Evolutionary conservation across 1,140 invertebrate species (phyloP), one percentile per base, ranked within the genome.

Genomic region (Drosophila kepulauana): DNA sequence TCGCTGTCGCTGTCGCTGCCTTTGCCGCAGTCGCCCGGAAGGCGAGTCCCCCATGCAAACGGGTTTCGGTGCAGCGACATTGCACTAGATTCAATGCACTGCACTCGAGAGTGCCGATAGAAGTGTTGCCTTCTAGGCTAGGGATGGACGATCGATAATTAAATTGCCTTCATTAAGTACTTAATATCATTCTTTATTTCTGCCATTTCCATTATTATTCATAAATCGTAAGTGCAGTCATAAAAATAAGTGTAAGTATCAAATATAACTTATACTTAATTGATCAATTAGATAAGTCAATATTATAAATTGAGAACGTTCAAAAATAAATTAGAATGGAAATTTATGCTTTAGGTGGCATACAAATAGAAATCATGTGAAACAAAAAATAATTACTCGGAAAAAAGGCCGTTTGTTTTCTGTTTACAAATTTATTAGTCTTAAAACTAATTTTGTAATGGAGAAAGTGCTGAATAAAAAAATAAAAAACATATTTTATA

Each of bases 41-140:
- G 84, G 85, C 56, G 16, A 64, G 63, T 73, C 69, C 16, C 62
- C 65, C 67, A 57, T 78, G 64, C 5, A 81, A 88, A 88, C 86
- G 56, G 78, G 86, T 85, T 90, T 88, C 72, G 62, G 66, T 79
- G 81, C 85, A 89, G 85, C 85, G 85, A 88, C 89, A 86, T 88
- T 88, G 85, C 85, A 88, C 85, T 86, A 89, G 85, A 74, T 88
- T 79, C 71, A 81, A 80, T 79, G 75, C 78, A 64, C 75, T 62
- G n/a, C 73, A 79, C 57, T 71, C 64, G 49, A 67, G 45, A 51
- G 7, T 33, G 7, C 6, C n/a, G 16, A 49, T 25, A 25, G 20
- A 25, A 25, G 20, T 25, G 58, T 62, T 51, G 45, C 33, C 54
- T 86, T 86, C 76, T 79, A 70, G 65, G 57, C 74, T 77, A 88